Percentiles rank a stretch among this genome's conserved stretches.
phyloP scores from a whole-genome alignment of 1,140 invertebrate species.

The Magallana angulata region DNA sequence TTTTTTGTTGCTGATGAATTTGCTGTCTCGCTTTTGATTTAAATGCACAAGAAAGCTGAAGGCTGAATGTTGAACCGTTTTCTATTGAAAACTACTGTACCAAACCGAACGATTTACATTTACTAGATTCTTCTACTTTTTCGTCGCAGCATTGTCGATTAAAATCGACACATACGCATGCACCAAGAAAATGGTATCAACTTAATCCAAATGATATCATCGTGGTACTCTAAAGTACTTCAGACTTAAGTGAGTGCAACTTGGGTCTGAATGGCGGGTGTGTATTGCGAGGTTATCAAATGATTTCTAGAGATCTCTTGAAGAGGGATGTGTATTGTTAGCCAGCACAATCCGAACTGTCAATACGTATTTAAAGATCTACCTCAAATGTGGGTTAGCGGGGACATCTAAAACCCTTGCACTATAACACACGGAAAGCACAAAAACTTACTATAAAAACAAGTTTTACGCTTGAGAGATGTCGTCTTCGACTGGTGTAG shows the following conservation, averaged over 20 bases:
- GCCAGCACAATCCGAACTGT: constrained; percentile 3
- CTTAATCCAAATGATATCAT: no score
- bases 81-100: no score
- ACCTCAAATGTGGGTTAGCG: constrained; percentile 23
- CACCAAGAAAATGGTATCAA: no score
- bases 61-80: no score
- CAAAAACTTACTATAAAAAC: constrained; percentile 10
- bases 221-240: neutral
- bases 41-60: no score
- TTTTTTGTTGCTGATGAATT: no score
- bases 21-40: no score
- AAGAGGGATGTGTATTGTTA: constrained; percentile 24
- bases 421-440: constrained; percentile 8
- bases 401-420: constrained; percentile 21
- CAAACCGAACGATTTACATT: no score
- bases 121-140: no score
- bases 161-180: no score
- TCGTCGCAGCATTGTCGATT: no score
- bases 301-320: neutral
- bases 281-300: neutral
- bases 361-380: constrained; percentile 34
- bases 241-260: neutral
- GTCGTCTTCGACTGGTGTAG: neutral
- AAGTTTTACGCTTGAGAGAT: constrained; percentile 2
- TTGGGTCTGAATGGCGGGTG: neutral